Base-by-base conservation (phyloP, 2,888 invertebrate species). In the Amiota minor region DNA sequence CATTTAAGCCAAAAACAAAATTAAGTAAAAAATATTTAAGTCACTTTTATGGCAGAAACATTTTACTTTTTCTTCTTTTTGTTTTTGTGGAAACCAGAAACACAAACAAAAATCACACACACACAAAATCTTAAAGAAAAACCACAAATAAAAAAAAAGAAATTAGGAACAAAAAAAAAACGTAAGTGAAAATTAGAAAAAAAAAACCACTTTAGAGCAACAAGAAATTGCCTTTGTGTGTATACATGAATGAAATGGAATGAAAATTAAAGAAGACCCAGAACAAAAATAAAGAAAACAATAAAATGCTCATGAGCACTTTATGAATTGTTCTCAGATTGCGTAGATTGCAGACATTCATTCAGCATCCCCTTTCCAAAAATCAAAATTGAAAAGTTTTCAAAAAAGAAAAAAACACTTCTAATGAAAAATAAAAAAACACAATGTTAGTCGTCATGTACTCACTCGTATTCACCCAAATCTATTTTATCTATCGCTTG, bases 71-170 rank as follows among this genome's bases (percentile, higher is more conserved):
- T 35, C 8, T 35, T 35, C 9, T 20, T 18, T 56, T 16, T n/a
- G 14, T 59, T 59, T 59, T 59, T 59, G 18, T 59, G 59, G 2
- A 35, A 2, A 53, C 14, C 14, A 53, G n/a, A 12, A 23, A 16
- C 9, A 53, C 53, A 53, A 73, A 62, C 69, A 74, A 76, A 70
- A 79, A 73, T n/a, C n/a, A n/a, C n/a, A n/a, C 77, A 68, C 73
- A 74, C 16, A 11, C 61, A 49, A 49, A 46, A 71, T 50, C 35
- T 35, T 9, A 47, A 18, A 10, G 10, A 56, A 18, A 16, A 56
- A 56, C 16, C 14, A 6, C 23, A 71, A 62, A 61, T 47, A 20
- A 45, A 12, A 69, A 69, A 53, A 69, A n/a, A 20, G 69, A 81
- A 81, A 80, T 46, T 76, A 74, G 23, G 12, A 47, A 49, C 47